A percentile compares a stretch with the other conserved stretches of the same genome.
Evolutionary conservation across 2,888 invertebrate species (phyloP).

Genomic region (Unio pictorum): DNA sequence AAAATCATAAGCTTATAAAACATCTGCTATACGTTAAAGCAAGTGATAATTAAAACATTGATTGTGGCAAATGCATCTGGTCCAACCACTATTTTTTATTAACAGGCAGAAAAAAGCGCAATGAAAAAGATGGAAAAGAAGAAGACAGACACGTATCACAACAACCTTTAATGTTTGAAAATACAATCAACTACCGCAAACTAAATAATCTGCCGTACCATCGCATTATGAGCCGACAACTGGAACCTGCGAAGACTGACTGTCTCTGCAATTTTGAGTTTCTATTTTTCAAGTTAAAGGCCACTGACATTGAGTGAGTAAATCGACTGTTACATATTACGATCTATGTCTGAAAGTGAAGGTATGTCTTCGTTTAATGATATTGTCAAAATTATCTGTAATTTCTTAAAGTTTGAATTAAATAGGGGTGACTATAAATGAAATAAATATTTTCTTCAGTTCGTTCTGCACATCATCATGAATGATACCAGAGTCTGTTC

Average conservation of each 20-base stretch:
- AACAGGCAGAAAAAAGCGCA: conserved; percentile 50
- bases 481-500: too few relatives aligned
- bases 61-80: too few relatives aligned
- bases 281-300: conserved; percentile 46
- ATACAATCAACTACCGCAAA: conserved; percentile 50
- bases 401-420: too few relatives aligned
- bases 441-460: too few relatives aligned
- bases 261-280: conserved; percentile 55
- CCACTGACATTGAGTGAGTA: conserved; percentile 41
- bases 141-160: conserved; percentile 42
- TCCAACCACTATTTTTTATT: not conserved
- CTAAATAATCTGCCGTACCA: conserved; percentile 56
- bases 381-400: too few relatives aligned
- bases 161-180: conserved; percentile 50
- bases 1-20: too few relatives aligned
- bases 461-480: too few relatives aligned
- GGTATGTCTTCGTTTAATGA: too few relatives aligned
- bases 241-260: conserved; percentile 41
- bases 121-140: conserved; percentile 27
- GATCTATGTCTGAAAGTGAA: not conserved
- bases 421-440: too few relatives aligned
- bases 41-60: too few relatives aligned
- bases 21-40: too few relatives aligned
- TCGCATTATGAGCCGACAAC: conserved; percentile 24
- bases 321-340: not conserved